phyloP scores from a whole-genome alignment of 2,888 invertebrate genomes.

The Macrosoma leucophasiata region DNA sequence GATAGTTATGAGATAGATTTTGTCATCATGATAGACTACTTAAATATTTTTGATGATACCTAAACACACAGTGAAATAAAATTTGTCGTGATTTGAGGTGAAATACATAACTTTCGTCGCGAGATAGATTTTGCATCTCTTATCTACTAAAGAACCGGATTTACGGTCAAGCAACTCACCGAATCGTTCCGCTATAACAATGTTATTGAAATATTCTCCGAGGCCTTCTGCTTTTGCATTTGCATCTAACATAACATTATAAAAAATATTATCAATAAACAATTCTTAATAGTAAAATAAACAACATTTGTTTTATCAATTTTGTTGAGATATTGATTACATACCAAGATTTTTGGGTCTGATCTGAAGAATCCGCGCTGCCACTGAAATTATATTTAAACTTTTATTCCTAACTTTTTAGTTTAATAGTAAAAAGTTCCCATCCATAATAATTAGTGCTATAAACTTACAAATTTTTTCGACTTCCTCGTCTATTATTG shows the following conservation, averaged over 20 bases:
- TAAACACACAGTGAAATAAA: too few species aligned
- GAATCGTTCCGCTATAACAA: constrained; percentile 25
- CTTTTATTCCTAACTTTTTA: neutral
- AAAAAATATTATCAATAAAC: neutral
- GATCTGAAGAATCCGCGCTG: constrained; percentile 28
- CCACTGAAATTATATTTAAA: constrained; percentile 32
- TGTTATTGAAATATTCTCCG: constrained; percentile 42
- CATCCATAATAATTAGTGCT: neutral
- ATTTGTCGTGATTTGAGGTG: too few species aligned
- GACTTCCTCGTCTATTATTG: constrained; percentile 46
- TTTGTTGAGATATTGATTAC: constrained; percentile 10
- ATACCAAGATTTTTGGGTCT: constrained; percentile 28
- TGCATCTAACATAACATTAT: constrained; percentile 14
- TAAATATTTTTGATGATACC: too few species aligned
- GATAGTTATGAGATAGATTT: too few species aligned
- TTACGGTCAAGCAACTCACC: constrained; percentile 12
- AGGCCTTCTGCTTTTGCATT: constrained; percentile 35
- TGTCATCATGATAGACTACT: too few species aligned
- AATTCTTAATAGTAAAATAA: neutral
- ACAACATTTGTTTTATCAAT: too few species aligned
- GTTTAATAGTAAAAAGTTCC: neutral
- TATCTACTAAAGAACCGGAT: too few species aligned
- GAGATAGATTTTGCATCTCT: too few species aligned
- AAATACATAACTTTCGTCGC: too few species aligned
- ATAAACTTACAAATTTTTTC: constrained; percentile 51